Evolutionary conservation across 1,140 invertebrate species (phyloP).

Genomic region (Pseudoatta argentina): DNA sequence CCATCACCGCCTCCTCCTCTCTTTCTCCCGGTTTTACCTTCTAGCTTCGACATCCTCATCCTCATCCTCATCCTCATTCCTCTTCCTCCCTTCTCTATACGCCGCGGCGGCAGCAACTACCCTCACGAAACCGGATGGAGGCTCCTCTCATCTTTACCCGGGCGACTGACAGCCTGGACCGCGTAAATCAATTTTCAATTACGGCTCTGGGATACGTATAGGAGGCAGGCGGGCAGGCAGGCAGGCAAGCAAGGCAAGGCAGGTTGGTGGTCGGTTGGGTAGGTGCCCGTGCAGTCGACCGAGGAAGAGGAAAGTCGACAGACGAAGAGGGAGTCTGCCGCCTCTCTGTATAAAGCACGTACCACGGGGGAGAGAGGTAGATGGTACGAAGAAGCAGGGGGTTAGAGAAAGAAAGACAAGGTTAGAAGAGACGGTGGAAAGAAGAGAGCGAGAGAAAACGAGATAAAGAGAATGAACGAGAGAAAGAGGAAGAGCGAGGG

Average conservation of each 20-base stretch:
- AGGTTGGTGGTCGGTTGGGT: constrained; percentile 67
- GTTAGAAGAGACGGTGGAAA: constrained; percentile 14
- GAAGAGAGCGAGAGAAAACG: constrained; percentile 22
- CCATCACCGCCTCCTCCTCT: constrained; percentile 7
- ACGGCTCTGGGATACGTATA: constrained; percentile 79
- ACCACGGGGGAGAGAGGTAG: constrained; percentile 42
- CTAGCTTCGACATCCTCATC: constrained; percentile 65
- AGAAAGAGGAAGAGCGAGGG: constrained; percentile 33
- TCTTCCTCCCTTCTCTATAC: constrained; percentile 53
- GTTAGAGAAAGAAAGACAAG: constrained; percentile 42
- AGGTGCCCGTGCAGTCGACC: constrained; percentile 67
- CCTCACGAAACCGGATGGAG: constrained; percentile 66
- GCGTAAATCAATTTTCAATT: constrained; percentile 87
- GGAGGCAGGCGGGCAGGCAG: constrained; percentile 46
- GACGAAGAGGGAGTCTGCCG: constrained; percentile 61
- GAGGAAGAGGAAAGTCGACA: constrained; percentile 69
- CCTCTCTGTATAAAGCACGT: constrained; percentile 66
- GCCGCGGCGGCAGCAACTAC: constrained; percentile 55
- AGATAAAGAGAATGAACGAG: constrained; percentile 50
- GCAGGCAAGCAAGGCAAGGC: constrained; percentile 71
- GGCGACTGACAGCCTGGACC: constrained; percentile 84
- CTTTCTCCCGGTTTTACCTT: constrained; percentile 67
- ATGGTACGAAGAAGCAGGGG: constrained; percentile 39
- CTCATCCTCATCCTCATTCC: constrained; percentile 62
- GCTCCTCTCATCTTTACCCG: constrained; percentile 79